A percentile compares a stretch with the other conserved stretches of the same genome.
Evolutionary conservation across 1,140 invertebrate species (phyloP).

Genomic region (Hypsibius dujardini): DNA sequence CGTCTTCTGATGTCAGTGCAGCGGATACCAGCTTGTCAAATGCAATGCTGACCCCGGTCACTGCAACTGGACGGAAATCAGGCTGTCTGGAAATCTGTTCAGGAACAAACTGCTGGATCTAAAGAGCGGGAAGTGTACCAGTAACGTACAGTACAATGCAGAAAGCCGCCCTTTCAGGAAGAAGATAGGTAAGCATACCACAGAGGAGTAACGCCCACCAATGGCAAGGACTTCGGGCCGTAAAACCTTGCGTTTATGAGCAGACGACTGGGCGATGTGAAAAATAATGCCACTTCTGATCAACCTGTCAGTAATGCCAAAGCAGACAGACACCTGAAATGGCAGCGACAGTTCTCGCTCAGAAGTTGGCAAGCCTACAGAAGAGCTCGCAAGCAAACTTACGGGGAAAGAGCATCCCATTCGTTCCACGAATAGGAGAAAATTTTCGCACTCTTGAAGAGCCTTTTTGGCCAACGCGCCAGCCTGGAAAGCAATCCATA

Average conservation of each 20-base stretch:
- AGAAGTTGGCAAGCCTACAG: neutral
- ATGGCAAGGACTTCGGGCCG: neutral
- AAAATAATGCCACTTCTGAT: neutral
- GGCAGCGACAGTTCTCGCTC: neutral
- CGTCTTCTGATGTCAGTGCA: slow-evolving; percentile 33
- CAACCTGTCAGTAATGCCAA: neutral
- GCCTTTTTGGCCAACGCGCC: slow-evolving; percentile 25
- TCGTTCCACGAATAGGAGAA: neutral
- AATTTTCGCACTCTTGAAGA: slow-evolving; percentile 33
- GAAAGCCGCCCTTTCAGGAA: neutral
- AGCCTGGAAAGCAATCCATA: slow-evolving; percentile 34
- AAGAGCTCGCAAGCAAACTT: neutral
- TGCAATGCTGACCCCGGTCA: slow-evolving; percentile 50
- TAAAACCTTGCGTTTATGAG: neutral
- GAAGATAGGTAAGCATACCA: neutral
- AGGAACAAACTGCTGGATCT: neutral
- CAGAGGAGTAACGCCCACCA: neutral
- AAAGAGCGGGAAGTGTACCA: neutral
- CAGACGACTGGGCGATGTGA: neutral
- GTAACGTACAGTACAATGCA: neutral
- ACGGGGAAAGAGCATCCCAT: neutral
- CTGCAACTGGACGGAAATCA: slow-evolving; percentile 39
- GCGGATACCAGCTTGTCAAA: slow-evolving; percentile 46
- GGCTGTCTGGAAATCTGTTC: neutral
- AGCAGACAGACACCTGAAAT: neutral